phyloP scores from a whole-genome alignment of 1,140 invertebrate species.

The Linepithema humile region DNA sequence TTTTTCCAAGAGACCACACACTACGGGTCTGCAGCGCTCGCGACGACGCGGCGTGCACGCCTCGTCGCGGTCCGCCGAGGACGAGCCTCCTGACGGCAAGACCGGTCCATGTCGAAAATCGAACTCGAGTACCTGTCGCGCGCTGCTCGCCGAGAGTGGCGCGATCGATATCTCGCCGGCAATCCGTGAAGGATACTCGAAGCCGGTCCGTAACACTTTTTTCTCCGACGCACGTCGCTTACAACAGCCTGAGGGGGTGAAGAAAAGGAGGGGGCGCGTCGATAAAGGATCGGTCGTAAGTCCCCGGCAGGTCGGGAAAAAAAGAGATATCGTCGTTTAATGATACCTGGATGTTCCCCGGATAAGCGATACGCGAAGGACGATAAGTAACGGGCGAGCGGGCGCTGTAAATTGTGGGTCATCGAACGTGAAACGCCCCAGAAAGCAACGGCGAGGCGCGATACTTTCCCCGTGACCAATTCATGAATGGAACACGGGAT shows the following conservation, averaged over 20 bases:
- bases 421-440: slow-evolving; percentile 57
- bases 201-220: slow-evolving; percentile 42
- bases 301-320: slow-evolving; percentile 10
- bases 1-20: slow-evolving; percentile 78
- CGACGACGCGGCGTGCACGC: slow-evolving; percentile 19
- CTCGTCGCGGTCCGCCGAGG: slow-evolving; percentile 57
- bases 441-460: slow-evolving; percentile 30
- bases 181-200: slow-evolving; percentile 51
- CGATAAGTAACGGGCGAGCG: slow-evolving; percentile 47
- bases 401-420: slow-evolving; percentile 51
- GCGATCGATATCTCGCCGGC: slow-evolving; percentile 61
- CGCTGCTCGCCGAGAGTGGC: slow-evolving; percentile 34
- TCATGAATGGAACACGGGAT: slow-evolving; percentile 45
- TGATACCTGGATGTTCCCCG: slow-evolving; percentile 51
- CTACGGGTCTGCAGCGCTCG: slow-evolving; percentile 49
- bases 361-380: slow-evolving; percentile 51
- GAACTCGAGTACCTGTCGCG: slow-evolving; percentile 73
- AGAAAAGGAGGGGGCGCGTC: not conserved
- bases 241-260: slow-evolving; percentile 4
- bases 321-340: slow-evolving; percentile 56
- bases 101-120: slow-evolving; percentile 68
- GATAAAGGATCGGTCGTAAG: slow-evolving; percentile 43
- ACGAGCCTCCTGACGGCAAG: slow-evolving; percentile 70
- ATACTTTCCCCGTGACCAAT: slow-evolving; percentile 57
- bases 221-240: slow-evolving; percentile 11